These are phyloP conservation scores for Drosophila busckii DNA, from an alignment of 1,140 invertebrate genomes.

Conservation along the genomic window DNA sequence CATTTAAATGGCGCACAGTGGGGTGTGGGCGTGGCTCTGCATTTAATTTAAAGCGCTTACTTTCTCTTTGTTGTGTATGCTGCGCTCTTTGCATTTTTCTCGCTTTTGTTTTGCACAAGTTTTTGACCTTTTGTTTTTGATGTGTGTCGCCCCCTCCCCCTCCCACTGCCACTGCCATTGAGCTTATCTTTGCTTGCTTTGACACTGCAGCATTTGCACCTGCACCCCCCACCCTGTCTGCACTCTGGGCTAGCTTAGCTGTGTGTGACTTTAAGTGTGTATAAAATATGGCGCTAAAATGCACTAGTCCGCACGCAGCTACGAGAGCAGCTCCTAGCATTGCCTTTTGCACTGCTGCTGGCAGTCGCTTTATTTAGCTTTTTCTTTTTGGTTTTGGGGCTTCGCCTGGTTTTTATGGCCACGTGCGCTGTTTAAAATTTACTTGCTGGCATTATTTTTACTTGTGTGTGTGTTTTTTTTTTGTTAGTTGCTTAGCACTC, in stretches of 20 bases:
- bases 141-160: conserved; percentile 1
- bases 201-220: conserved; percentile 54
- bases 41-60: conserved; percentile 35
- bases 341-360: neutral
- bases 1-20: neutral
- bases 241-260: conserved; percentile 9
- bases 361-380: conserved; percentile 24
- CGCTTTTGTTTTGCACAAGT: conserved; percentile 10
- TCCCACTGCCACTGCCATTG: conserved; percentile 1
- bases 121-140: conserved; percentile 68
- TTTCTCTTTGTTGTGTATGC: conserved; percentile 9
- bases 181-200: conserved; percentile 64
- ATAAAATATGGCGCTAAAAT: conserved; percentile 76
- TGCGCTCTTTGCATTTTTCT: conserved; percentile 38
- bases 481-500: conserved; percentile 52
- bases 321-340: neutral
- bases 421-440: conserved; percentile 71
- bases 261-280: conserved; percentile 73
- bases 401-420: conserved; percentile 62
- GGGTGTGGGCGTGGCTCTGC: conserved; percentile 15
- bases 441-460: conserved; percentile 39
- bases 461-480: conserved; percentile 7
- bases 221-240: neutral
- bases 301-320: conserved; percentile 45
- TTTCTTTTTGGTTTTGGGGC: conserved; percentile 43